These are phyloP conservation scores for Solea senegalensis DNA, from an alignment of 2,113 vertebrate species.

Conservation along the genomic window DNA sequence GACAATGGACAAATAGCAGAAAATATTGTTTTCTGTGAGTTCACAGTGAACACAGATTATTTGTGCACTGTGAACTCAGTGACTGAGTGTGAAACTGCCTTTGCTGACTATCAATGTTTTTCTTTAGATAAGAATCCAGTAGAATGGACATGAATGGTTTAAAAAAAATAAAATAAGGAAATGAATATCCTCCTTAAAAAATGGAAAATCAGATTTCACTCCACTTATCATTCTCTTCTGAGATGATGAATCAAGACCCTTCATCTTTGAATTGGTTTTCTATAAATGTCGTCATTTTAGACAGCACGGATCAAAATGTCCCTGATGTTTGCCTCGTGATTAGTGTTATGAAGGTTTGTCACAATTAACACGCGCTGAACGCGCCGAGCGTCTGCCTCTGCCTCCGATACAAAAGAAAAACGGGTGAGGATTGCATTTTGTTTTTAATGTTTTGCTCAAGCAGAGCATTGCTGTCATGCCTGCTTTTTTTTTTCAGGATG, in stretches of 20 bases:
- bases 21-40: slow-evolving; percentile 26
- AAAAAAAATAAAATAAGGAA: slow-evolving; percentile 9
- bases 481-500: slow-evolving; percentile 77
- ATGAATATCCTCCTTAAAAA: slow-evolving; percentile 8
- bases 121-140: slow-evolving; percentile 61
- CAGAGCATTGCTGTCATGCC: slow-evolving; percentile 80
- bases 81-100: slow-evolving; percentile 14
- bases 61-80: no score
- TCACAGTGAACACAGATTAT: no score
- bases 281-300: slow-evolving; percentile 66
- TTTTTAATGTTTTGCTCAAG: slow-evolving; percentile 82
- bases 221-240: slow-evolving; percentile 39
- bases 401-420: slow-evolving; percentile 74
- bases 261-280: slow-evolving; percentile 66
- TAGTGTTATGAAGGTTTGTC: slow-evolving; percentile 67
- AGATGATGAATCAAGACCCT: slow-evolving; percentile 59
- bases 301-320: slow-evolving; percentile 65
- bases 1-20: slow-evolving; percentile 12
- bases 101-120: slow-evolving; percentile 49
- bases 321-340: slow-evolving; percentile 74
- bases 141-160: slow-evolving; percentile 41
- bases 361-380: slow-evolving; percentile 74
- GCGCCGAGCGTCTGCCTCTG: slow-evolving; percentile 61
- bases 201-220: slow-evolving; percentile 40
- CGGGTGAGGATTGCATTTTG: slow-evolving; percentile 78